phyloP scores from a whole-genome alignment of 2,888 invertebrate species.

The Drosophila mercatorum region DNA sequence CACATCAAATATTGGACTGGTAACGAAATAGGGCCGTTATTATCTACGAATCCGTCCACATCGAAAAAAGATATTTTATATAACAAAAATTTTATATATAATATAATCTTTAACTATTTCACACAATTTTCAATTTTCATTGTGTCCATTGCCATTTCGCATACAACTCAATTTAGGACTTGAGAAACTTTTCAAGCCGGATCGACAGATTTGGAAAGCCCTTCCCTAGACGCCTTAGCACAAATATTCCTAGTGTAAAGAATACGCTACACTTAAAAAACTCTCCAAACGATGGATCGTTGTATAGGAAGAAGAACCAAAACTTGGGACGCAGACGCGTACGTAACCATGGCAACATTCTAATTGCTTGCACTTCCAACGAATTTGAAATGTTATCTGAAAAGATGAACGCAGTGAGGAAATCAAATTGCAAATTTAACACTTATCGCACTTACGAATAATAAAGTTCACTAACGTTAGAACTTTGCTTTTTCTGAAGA shows the following conservation, averaged over 20 bases:
- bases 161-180: background rate
- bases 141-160: slow-evolving; percentile 1
- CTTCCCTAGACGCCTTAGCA: slow-evolving; percentile 28
- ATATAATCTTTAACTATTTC: background rate
- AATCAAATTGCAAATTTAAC: background rate
- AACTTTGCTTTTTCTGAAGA: background rate
- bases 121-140: background rate
- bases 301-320: slow-evolving; percentile 11
- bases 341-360: slow-evolving; percentile 27
- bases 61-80: background rate
- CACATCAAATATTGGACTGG: too few relatives aligned
- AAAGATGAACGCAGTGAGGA: background rate
- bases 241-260: slow-evolving; percentile 18
- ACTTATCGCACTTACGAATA: background rate
- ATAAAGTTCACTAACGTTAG: background rate
- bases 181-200: slow-evolving; percentile 3
- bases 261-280: slow-evolving; percentile 22
- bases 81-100: too few relatives aligned
- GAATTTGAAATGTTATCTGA: slow-evolving; percentile 5
- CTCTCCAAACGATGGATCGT: slow-evolving; percentile 9
- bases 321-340: background rate
- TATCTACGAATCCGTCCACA: too few relatives aligned
- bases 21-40: too few relatives aligned
- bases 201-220: slow-evolving; percentile 11
- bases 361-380: background rate